Evolutionary conservation across 2,888 invertebrate species (phyloP).

Genomic region (Eubasilissa splendida): DNA sequence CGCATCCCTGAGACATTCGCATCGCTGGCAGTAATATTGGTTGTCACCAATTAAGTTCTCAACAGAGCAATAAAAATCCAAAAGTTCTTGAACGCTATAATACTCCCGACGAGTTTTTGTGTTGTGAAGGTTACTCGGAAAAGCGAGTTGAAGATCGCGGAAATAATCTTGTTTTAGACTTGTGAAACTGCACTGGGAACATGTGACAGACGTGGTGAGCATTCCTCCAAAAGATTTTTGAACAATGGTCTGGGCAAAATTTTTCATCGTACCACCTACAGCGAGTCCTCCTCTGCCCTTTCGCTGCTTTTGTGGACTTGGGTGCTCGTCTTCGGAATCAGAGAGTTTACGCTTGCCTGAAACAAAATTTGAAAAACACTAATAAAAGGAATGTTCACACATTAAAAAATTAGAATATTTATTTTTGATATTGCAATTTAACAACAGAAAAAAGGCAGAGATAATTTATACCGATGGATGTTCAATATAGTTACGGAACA

Average conservation of each 20-base stretch:
- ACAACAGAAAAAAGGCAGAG: too few relatives aligned
- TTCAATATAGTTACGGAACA: too few relatives aligned
- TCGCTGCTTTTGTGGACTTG: conserved; percentile 62
- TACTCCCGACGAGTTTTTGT: conserved; percentile 64
- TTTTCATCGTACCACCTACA: conserved; percentile 26
- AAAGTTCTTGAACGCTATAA: conserved; percentile 82
- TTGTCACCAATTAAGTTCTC: conserved; percentile 87
- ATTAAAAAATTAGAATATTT: too few relatives aligned
- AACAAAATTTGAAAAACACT: too few relatives aligned
- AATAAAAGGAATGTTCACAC: too few relatives aligned
- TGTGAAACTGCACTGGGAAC: conserved; percentile 80
- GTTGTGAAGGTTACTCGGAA: conserved; percentile 71
- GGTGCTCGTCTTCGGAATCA: neutral
- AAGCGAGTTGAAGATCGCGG: conserved; percentile 85
- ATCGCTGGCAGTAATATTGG: conserved; percentile 85
- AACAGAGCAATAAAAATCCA: conserved; percentile 84
- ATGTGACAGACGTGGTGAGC: conserved; percentile 81
- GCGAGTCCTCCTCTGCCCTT: conserved; percentile 38
- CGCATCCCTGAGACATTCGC: conserved; percentile 83
- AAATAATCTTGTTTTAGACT: conserved; percentile 85
- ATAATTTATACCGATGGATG: too few relatives aligned
- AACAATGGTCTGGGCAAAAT: conserved; percentile 61
- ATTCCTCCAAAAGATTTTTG: conserved; percentile 86
- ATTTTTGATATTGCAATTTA: too few relatives aligned
- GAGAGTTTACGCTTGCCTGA: neutral